Evolutionary conservation across 2,797 vertebrate genomes (phyloP), one percentile per base, ranked within the genome.

Genomic region (Discoglossus pictus): DNA sequence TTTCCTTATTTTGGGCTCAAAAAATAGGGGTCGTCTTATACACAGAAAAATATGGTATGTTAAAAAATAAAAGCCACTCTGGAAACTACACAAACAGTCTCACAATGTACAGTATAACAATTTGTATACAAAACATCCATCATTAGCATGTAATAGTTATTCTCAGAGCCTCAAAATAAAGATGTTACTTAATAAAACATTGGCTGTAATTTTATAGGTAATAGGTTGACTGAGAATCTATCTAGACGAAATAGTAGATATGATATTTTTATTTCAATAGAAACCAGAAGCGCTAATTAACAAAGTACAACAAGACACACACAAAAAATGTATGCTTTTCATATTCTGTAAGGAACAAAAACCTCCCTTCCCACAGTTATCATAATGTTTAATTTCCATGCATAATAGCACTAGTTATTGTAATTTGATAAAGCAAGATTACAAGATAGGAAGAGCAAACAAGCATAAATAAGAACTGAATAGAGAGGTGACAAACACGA

Each of bases 371-470:
- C 74, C 76, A 76, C 65, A 79, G 68, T 88, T 87, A 85, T 81
- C 80, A 85, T 72, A 75, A 70, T 80, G 78, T 86, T 87, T 88
- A 80, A 87, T 90, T 90, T 88, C 80, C 79, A 80, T 69, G 65
- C 65, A 80, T 85, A 88, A 87, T 84, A 82, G 78, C 68, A 79
- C 78, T 71, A 80, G 82, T 87, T 88, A 88, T 83, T 88, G 83
- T 86, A 87, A 84, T 75, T 84, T 86, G 87, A 75, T 86, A 84
- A 80, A 76, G 73, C 69, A 79, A 86, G 81, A 88, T 88, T 86
- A 87, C 79, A 73, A 78, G 90, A 89, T 90, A 90, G 74, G 75
- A 79, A 84, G 76, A 80, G 84, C 81, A 89, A 90, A 90, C 83
- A 87, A 82, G 80, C 55, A 23, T 81, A 86, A 86, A 85, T 87